These are phyloP conservation scores for Tragelaphus scriptus DNA, from an alignment of 2,113 vertebrate genomes.

Conservation along the genomic window DNA sequence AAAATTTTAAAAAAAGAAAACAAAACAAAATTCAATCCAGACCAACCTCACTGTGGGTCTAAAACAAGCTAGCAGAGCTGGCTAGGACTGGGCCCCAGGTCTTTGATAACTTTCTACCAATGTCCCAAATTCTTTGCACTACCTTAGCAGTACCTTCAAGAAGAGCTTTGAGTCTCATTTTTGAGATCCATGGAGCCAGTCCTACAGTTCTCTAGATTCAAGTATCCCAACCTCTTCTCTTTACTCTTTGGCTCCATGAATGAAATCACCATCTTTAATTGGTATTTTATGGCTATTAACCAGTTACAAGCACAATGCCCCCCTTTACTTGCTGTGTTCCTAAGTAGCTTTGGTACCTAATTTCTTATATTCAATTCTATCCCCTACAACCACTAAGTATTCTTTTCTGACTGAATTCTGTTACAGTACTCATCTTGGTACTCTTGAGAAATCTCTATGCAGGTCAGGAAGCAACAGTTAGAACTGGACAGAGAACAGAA, in stretches of 20 bases:
- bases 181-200: not conserved
- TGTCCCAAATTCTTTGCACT: not conserved
- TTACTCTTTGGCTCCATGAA: not conserved
- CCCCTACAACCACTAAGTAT: not conserved
- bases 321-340: not conserved
- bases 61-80: not conserved
- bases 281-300: not conserved
- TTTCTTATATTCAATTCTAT: not conserved
- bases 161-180: not conserved
- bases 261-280: not conserved
- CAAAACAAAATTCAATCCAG: not conserved
- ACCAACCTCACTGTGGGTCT: not conserved
- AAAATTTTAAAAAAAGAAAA: not conserved
- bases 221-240: not conserved
- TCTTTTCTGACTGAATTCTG: not conserved
- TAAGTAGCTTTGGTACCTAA: not conserved
- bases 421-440: not conserved
- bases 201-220: not conserved
- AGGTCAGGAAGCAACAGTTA: not conserved
- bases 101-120: not conserved
- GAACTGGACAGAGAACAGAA: not conserved
- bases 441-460: not conserved
- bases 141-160: not conserved
- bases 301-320: not conserved
- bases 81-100: not conserved